Conservation (phyloP, 2,797 vertebrate genomes). For the Fringilla coelebs region DNA sequence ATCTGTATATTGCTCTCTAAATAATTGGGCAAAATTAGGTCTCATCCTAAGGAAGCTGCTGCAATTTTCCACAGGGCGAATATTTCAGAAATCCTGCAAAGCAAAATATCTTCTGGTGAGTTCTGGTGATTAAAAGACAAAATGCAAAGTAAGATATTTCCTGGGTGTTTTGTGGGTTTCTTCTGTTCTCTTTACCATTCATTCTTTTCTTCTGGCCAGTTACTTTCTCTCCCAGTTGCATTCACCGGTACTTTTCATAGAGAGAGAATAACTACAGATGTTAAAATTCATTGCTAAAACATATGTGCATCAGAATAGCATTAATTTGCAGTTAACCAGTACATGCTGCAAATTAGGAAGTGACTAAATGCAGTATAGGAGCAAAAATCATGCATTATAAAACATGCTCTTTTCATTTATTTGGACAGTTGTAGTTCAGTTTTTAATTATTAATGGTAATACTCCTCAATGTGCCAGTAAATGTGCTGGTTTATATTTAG, state of each 20-base stretch:
- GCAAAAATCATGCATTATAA: slow-evolving; percentile 39
- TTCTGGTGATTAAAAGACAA: background rate
- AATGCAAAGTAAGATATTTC: background rate
- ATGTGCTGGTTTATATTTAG: slow-evolving; percentile 70
- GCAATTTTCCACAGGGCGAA: background rate
- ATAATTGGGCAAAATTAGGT: background rate
- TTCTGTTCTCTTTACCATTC: background rate
- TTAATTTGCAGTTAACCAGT: slow-evolving; percentile 23
- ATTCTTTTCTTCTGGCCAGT: background rate
- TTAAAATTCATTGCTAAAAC: slow-evolving; percentile 20
- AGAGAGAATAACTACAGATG: background rate
- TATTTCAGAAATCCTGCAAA: background rate
- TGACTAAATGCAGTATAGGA: slow-evolving; percentile 17
- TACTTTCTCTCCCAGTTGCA: background rate
- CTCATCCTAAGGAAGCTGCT: background rate
- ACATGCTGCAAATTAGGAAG: slow-evolving; percentile 36
- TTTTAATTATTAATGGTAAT: slow-evolving; percentile 77
- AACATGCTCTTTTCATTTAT: slow-evolving; percentile 65
- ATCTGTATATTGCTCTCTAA: background rate
- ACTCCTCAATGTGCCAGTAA: slow-evolving; percentile 62
- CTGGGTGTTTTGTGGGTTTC: background rate
- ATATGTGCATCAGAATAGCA: background rate
- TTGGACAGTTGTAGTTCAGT: slow-evolving; percentile 67
- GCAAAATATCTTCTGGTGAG: background rate
- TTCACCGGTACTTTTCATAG: background rate